A percentile compares a stretch with the other conserved stretches of the same genome.
Evolutionary conservation across 2,113 vertebrate genomes (phyloP).

Genomic region (Rhipidura dahli): DNA sequence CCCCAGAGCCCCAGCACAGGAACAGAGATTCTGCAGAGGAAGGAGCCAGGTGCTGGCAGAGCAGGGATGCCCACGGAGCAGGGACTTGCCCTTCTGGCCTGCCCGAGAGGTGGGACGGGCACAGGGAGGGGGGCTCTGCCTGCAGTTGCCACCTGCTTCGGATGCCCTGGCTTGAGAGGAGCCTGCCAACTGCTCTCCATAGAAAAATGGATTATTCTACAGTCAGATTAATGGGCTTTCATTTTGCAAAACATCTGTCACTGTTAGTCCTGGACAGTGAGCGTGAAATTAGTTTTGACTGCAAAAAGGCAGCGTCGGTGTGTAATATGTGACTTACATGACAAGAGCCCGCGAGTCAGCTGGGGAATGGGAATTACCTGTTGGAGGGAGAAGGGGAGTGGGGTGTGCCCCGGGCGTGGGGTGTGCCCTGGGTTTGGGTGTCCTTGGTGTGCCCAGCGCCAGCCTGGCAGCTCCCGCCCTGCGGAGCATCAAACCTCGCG

Average conservation of each 20-base stretch:
- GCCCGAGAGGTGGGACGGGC: not conserved
- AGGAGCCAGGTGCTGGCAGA: not conserved
- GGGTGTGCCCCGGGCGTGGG: not conserved
- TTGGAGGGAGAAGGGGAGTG: not conserved
- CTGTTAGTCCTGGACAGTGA: constrained; percentile 75
- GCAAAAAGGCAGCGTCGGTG: constrained; percentile 12
- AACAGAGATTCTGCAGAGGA: not conserved
- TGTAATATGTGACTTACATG: constrained; percentile 46
- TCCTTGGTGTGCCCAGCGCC: not conserved
- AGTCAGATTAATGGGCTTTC: constrained; percentile 79
- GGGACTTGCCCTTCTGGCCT: not conserved
- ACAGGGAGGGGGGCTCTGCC: not conserved
- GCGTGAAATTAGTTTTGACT: constrained; percentile 79
- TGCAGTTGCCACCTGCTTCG: not conserved
- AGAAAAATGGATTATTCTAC: constrained; percentile 76
- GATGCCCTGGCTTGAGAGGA: not conserved
- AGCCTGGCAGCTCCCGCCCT: not conserved
- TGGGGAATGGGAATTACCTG: constrained; percentile 45
- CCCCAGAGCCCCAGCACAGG: not conserved
- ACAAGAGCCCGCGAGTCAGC: constrained; percentile 5
- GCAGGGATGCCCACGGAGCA: not conserved
- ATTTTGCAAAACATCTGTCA: constrained; percentile 80
- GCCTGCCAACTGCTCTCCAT: constrained; percentile 60
- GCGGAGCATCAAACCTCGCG: not conserved
- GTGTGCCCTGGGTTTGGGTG: accelerated